phyloP scores from a whole-genome alignment of 2,797 vertebrate species.

The Zalophus californianus region DNA sequence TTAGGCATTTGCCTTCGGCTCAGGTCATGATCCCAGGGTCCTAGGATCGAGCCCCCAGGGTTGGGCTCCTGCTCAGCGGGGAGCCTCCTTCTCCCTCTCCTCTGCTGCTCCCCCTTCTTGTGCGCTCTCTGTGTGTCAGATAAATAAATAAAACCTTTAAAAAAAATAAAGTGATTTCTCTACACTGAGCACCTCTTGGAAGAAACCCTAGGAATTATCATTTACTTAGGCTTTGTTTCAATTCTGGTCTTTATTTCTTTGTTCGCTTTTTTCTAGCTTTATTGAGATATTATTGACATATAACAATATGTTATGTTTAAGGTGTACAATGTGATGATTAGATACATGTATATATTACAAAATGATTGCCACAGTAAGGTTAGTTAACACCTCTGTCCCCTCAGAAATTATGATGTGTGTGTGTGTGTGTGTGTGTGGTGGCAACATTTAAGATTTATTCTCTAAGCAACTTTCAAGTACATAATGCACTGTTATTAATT shows the following conservation, averaged over 20 bases:
- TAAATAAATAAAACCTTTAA: background rate
- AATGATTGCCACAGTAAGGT: background rate
- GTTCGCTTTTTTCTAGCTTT: background rate
- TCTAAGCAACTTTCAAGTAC: background rate
- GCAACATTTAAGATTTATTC: background rate
- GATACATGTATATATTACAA: background rate
- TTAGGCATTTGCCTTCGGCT: too few relatives aligned
- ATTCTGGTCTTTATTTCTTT: background rate
- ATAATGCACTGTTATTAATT: background rate
- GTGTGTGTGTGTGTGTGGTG: background rate
- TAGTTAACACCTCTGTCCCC: background rate
- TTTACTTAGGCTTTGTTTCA: constrained; percentile 26
- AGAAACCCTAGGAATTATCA: constrained; percentile 14
- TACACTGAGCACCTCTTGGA: background rate
- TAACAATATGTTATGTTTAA: background rate
- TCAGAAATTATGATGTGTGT: background rate
- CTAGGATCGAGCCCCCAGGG: too few relatives aligned
- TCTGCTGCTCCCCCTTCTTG: background rate
- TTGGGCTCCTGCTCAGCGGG: too few relatives aligned
- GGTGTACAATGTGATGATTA: background rate
- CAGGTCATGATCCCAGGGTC: too few relatives aligned
- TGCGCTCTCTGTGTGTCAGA: background rate
- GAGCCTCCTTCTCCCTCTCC: background rate
- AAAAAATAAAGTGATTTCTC: constrained; percentile 42
- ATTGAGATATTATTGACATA: background rate